Base-by-base conservation (phyloP, 2,888 invertebrate species). In the Fragum sueziense region DNA sequence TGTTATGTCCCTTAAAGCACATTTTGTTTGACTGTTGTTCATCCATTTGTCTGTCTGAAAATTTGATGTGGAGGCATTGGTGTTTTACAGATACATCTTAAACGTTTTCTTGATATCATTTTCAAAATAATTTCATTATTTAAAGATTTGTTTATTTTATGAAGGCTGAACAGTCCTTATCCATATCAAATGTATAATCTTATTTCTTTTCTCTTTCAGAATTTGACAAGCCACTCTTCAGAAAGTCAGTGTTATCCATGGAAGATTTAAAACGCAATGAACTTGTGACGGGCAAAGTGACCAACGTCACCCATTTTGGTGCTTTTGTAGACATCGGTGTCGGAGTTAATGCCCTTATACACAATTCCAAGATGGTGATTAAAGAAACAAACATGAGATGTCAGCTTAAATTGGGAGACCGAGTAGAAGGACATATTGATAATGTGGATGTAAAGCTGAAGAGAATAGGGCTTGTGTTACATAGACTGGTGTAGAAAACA, bases 241-340 rank as follows among this genome's bases (percentile, higher is more conserved):
- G 96, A 74, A 94, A 96, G 81, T 95, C 95, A 22, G 93, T 97
- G n/a, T 95, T 95, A 17, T 95, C 94, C 61, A 94, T 96, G 2
- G 94, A 95, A 0, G 96, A 96, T 88, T 91, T 97, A 3, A 88
- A 85, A 59, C 41, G 34, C 1, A 92, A 93, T 2, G 87, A 89
- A 54, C 74, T 54, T 17, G 65, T 94, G 41, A 91, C 91, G 2
- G 97, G 98, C n/a, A 95, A 96, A 1, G 96, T 98, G 0, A 95
- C 95, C 22, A 98, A 98, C 93, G 96, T 97, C 0, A 97, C 97
- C 0, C 96, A 97, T 82, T 98, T 98, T 93, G 98, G 98, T 0
- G 96, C 96, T 70, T 98, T 98, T 93, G 96, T 98, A 0, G 98
- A 98, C 91, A 90, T 94, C 69, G 94, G 94, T 3, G 90, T 94